A percentile compares a stretch with the other conserved stretches of the same genome.
phyloP scores from a whole-genome alignment of 2,113 vertebrate genomes.

The Elephantulus edwardii region DNA sequence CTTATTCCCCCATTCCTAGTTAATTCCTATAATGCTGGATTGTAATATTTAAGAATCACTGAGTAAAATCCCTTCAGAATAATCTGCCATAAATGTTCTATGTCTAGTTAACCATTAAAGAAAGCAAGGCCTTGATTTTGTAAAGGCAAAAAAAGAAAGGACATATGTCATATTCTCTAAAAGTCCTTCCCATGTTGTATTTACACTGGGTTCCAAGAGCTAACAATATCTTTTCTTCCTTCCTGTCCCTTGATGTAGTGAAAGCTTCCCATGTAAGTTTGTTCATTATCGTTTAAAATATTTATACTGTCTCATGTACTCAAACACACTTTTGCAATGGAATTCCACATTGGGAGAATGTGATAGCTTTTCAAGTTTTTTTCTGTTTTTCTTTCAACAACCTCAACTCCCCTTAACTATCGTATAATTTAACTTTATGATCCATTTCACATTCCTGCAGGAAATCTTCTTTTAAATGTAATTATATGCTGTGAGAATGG shows the following conservation, averaged over 20 bases:
- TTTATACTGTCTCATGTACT: constrained; percentile 34
- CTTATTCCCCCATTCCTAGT: not conserved
- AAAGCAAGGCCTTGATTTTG: constrained; percentile 64
- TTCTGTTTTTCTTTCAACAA: constrained; percentile 64
- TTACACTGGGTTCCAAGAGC: constrained; percentile 74
- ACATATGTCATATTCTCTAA: not conserved
- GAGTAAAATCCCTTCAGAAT: constrained; percentile 64
- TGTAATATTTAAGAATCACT: constrained; percentile 30
- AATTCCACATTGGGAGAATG: constrained; percentile 1
- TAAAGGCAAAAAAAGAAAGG: constrained; percentile 50
- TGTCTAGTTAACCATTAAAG: constrained; percentile 70
- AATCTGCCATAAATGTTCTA: constrained; percentile 52
- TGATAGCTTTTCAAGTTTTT: constrained; percentile 51
- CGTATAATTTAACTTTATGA: constrained; percentile 82
- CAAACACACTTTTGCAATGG: not conserved
- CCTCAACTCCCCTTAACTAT: constrained; percentile 73
- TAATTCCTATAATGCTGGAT: not conserved
- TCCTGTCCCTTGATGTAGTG: constrained; percentile 65
- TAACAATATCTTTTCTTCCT: constrained; percentile 73
- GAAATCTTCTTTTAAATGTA: constrained; percentile 82
- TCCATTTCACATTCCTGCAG: constrained; percentile 76
- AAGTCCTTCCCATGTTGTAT: constrained; percentile 74
- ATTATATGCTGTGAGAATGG: constrained; percentile 84
- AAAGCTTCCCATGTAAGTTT: constrained; percentile 65
- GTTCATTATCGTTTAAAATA: constrained; percentile 64